Evolutionary conservation across 2,113 vertebrate genomes (phyloP), one percentile per base, ranked within the genome.

Genomic region (Actenoides lindsayi): DNA sequence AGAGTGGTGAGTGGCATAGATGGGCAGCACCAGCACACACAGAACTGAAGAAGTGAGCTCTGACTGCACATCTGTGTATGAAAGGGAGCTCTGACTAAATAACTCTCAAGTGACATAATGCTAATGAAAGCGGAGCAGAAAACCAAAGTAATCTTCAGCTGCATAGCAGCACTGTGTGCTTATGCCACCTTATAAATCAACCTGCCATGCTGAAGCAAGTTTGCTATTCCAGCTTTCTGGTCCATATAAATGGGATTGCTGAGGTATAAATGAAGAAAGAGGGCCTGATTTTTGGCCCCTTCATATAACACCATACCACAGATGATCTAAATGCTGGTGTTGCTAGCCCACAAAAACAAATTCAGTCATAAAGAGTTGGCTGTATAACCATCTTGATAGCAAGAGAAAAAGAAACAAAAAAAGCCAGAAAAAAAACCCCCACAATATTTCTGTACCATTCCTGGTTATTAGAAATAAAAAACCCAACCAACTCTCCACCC

Each of bases 101-200:
- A 78, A 53, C 65, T 87, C 74, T 54, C 5, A 0, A 54, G 60
- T 85, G 87, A 84, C 8, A 12, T 56, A 68, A 62, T 2, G 13
- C 69, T 94, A 92, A 93, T 84, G 80, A 60, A 78, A 90, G 16
- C 10, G 35, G 88, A 83, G 73, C 88, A 94, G 90, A 80, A 92
- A 90, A 92, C 69, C 80, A 92, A 92, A 88, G 73, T 63, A 84
- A 68, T 93, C 85, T 74, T 41, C 81, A 50, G 91, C 35, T 83
- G 59, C 57, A 5, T 87, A 67, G 74, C 48, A 2, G 59, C 54
- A 48, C 63, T 67, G 5, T 33, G 39, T 78, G 50, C 90, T 95
- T 87, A 53, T 80, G 75, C 50, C 70, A 73, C 87, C 33, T 93
- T 91, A 88, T 95, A 94, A 97, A 96, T 97, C 96, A 95, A 62